These are phyloP conservation scores for Mustela nigripes DNA, from an alignment of 2,113 vertebrate species.

Conservation along the genomic window DNA sequence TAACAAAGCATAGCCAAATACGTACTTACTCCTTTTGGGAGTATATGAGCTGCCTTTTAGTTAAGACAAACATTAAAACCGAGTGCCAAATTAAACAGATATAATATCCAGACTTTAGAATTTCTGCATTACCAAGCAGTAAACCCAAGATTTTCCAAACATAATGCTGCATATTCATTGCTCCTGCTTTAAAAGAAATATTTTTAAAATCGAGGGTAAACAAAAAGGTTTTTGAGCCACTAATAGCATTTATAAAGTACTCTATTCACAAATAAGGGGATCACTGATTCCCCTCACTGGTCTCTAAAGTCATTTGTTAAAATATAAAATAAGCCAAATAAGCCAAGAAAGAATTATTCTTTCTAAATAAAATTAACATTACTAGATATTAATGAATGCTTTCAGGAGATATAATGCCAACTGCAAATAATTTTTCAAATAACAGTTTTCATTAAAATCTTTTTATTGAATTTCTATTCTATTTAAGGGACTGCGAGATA, in stretches of 20 bases:
- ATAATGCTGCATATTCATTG: constrained; percentile 10
- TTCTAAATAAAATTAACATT: constrained; percentile 50
- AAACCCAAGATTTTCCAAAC: constrained; percentile 46
- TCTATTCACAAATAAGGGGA: constrained; percentile 35
- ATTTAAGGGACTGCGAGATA: background rate
- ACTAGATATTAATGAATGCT: constrained; percentile 20
- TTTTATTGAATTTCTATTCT: constrained; percentile 49
- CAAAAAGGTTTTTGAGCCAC: constrained; percentile 57
- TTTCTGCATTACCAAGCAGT: constrained; percentile 46
- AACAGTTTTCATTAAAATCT: constrained; percentile 41
- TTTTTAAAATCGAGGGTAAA: constrained; percentile 16
- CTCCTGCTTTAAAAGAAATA: constrained; percentile 10
- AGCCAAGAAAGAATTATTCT: background rate
- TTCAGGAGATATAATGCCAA: constrained; percentile 15
- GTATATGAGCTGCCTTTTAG: background rate
- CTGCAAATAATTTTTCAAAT: constrained; percentile 42
- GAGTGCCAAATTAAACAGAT: background rate
- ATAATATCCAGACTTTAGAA: constrained; percentile 45
- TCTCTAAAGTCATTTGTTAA: constrained; percentile 54
- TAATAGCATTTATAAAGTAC: constrained; percentile 53
- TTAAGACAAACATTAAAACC: constrained; percentile 28
- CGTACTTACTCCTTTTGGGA: background rate
- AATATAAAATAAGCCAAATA: constrained; percentile 50
- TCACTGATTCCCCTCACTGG: constrained; percentile 5
- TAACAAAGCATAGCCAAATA: constrained; percentile 31